Conservation (phyloP, 1,140 invertebrate species). For the Pectinophora gossypiella region DNA sequence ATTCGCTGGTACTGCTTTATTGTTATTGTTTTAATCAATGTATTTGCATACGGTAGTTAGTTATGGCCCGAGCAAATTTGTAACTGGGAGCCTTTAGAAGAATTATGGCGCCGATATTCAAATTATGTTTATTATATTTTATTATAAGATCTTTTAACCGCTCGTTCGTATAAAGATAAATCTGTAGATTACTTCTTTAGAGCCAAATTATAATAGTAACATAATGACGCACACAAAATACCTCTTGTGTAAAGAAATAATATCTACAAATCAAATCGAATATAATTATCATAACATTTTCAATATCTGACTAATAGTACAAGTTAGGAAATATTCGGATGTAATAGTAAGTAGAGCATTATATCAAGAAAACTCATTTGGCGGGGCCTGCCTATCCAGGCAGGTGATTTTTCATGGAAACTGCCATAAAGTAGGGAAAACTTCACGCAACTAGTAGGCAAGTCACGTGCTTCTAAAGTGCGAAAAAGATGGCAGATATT, state of each 20-base stretch:
- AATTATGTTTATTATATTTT: conserved; percentile 2
- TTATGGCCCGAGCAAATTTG: conserved; percentile 4
- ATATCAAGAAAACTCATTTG: conserved; percentile 25
- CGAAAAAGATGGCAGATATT: conserved; percentile 20
- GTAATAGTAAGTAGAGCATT: background rate
- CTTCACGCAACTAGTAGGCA: conserved; percentile 29
- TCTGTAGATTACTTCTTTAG: too few relatives aligned
- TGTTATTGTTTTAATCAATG: conserved; percentile 61
- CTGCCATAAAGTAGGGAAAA: conserved; percentile 32
- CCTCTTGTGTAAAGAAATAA: too few relatives aligned
- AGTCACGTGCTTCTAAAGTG: conserved; percentile 27
- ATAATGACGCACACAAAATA: too few relatives aligned
- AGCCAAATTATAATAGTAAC: too few relatives aligned
- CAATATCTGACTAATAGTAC: too few relatives aligned
- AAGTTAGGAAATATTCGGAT: too few relatives aligned
- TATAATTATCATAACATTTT: too few relatives aligned
- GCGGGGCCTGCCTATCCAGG: conserved; percentile 11
- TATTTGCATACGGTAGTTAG: conserved; percentile 43
- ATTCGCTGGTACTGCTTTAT: conserved; percentile 57
- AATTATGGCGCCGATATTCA: conserved; percentile 2
- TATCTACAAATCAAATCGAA: too few relatives aligned
- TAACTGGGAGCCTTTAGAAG: background rate
- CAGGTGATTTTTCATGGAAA: conserved; percentile 44
- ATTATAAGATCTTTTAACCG: background rate
- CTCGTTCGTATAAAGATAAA: too few relatives aligned